phyloP scores from a whole-genome alignment of 2,113 vertebrate genomes.

The Candoia aspera region DNA sequence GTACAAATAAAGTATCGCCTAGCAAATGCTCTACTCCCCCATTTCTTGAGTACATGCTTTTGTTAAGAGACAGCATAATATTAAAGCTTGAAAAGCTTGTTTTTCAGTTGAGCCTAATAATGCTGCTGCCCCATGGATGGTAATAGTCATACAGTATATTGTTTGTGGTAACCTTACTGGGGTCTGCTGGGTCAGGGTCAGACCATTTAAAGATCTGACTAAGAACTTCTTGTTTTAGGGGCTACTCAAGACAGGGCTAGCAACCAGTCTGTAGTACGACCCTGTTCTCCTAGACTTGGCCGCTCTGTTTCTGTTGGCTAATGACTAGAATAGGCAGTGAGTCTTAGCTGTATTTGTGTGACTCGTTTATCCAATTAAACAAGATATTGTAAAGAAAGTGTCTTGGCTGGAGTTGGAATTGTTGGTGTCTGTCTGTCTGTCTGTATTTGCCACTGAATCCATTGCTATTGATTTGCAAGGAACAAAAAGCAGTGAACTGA shows the following conservation, averaged over 20 bases:
- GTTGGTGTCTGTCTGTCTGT: neutral
- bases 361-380: neutral
- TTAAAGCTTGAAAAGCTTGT: neutral
- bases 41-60: too few relatives aligned
- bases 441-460: constrained; percentile 27
- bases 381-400: constrained; percentile 31
- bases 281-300: neutral
- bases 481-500: neutral
- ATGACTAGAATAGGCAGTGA: neutral
- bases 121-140: neutral
- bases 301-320: neutral
- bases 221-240: constrained; percentile 7
- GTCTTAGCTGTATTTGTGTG: constrained; percentile 7
- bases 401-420: neutral
- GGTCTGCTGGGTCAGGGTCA: neutral
- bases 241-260: neutral
- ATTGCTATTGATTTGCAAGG: neutral
- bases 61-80: neutral
- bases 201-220: neutral
- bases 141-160: neutral
- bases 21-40: too few relatives aligned
- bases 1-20: neutral
- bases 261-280: neutral
- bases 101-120: neutral
- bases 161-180: neutral